Evolutionary conservation across 2,888 invertebrate genomes (phyloP).

Genomic region (Rhagonycha lutea): DNA sequence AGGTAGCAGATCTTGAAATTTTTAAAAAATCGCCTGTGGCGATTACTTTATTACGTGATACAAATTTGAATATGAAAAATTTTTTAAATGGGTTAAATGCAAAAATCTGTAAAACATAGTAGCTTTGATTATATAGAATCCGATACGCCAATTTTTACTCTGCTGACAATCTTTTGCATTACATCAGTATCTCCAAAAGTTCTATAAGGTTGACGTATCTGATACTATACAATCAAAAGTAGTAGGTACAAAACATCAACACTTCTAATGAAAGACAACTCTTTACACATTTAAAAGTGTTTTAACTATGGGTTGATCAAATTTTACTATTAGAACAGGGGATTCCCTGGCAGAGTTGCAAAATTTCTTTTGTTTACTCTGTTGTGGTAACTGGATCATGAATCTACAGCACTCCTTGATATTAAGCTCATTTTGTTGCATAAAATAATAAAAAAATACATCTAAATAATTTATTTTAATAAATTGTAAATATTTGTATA

Average conservation of each 20-base stretch:
- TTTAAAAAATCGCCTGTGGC: too few species aligned
- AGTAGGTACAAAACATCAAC: background rate
- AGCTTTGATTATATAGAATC: too few species aligned
- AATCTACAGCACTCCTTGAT: background rate
- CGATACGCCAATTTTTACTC: too few species aligned
- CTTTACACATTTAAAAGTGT: background rate
- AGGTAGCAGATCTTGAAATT: too few species aligned
- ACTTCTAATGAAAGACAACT: background rate
- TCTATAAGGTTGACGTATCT: too few species aligned
- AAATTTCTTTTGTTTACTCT: background rate
- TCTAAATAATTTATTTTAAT: background rate
- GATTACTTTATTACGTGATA: background rate
- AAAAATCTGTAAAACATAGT: background rate
- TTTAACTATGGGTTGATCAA: background rate
- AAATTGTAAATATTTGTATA: background rate
- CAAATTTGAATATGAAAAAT: background rate
- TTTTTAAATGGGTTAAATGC: background rate
- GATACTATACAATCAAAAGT: background rate
- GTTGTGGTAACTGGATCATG: background rate
- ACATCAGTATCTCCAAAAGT: too few species aligned
- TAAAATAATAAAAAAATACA: background rate
- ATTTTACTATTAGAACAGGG: background rate
- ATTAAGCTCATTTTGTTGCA: background rate
- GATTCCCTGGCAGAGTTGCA: background rate
- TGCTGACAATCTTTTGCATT: too few species aligned